Evolutionary conservation across 2,113 vertebrate species (phyloP).

Genomic region (Halcyon malimbica): DNA sequence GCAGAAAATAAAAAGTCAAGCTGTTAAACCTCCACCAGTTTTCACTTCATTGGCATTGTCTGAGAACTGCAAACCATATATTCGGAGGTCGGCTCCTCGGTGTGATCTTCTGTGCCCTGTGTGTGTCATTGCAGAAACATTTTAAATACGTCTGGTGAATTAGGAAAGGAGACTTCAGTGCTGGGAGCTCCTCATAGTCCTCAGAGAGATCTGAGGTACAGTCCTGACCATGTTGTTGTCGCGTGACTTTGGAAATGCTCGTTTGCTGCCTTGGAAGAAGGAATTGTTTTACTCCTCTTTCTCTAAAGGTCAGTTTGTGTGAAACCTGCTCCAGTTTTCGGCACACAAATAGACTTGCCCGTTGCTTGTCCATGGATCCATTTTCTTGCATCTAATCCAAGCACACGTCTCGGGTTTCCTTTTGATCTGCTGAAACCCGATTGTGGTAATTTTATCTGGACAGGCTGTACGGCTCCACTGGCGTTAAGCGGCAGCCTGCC

Average conservation of each 20-base stretch:
- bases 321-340: not conserved
- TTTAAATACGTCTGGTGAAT: not conserved
- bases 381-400: slow-evolving; percentile 38
- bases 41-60: not conserved
- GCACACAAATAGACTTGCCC: not conserved
- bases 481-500: not conserved
- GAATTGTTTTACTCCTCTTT: not conserved
- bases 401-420: slow-evolving; percentile 40
- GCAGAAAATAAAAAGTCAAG: not conserved
- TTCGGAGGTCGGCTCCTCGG: not conserved
- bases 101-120: not conserved
- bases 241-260: not conserved
- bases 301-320: not conserved
- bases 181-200: not conserved
- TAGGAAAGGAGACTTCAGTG: not conserved
- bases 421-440: slow-evolving; percentile 18
- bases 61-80: not conserved
- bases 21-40: not conserved
- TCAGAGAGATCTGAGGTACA: not conserved
- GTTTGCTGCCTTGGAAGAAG: not conserved
- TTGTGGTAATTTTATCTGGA: slow-evolving; percentile 33
- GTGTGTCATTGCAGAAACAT: not conserved
- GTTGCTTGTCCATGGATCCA: not conserved
- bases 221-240: accelerated
- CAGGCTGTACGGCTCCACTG: not conserved